A percentile compares a stretch with the other conserved stretches of the same genome.
phyloP scores from a whole-genome alignment of 2,888 invertebrate species.

The Clusia tigrina region DNA sequence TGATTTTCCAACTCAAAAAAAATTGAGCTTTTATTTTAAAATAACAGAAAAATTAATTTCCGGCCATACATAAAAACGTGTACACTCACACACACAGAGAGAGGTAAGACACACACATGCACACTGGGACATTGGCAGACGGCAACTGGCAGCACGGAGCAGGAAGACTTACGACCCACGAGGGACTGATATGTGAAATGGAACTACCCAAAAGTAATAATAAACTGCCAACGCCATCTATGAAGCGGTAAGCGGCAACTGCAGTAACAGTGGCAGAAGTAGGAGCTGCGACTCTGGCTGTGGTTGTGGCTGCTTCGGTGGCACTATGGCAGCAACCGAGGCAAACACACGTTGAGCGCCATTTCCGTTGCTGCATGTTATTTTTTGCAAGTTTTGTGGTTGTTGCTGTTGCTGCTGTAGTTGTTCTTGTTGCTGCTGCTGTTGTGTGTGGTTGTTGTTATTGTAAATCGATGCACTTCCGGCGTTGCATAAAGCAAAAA shows the following conservation, averaged over 20 bases:
- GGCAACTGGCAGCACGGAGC: slow-evolving; percentile 4
- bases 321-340: slow-evolving; percentile 6
- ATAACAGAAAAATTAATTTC: slow-evolving; percentile 29
- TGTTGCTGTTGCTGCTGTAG: background rate
- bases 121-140: slow-evolving; percentile 1
- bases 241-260: background rate
- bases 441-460: background rate
- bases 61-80: slow-evolving; percentile 4
- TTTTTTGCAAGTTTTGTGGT: background rate
- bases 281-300: background rate
- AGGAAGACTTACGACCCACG: slow-evolving; percentile 25
- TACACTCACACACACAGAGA: slow-evolving; percentile 3
- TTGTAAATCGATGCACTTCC: slow-evolving; percentile 30
- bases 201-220: slow-evolving; percentile 15
- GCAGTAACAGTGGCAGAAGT: slow-evolving; percentile 7
- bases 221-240: slow-evolving; percentile 23
- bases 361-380: slow-evolving; percentile 25
- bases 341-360: slow-evolving; percentile 27
- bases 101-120: slow-evolving; percentile 7
- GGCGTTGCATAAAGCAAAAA: background rate
- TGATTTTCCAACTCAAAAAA: background rate
- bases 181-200: slow-evolving; percentile 26
- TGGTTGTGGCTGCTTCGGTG: no score
- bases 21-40: slow-evolving; percentile 16
- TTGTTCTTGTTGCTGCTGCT: slow-evolving; percentile 14